A percentile compares a stretch with the other conserved stretches of the same genome.
These are phyloP conservation scores for Iphiclides podalirius DNA, from an alignment of 2,888 invertebrate genomes.

Conservation along the genomic window DNA sequence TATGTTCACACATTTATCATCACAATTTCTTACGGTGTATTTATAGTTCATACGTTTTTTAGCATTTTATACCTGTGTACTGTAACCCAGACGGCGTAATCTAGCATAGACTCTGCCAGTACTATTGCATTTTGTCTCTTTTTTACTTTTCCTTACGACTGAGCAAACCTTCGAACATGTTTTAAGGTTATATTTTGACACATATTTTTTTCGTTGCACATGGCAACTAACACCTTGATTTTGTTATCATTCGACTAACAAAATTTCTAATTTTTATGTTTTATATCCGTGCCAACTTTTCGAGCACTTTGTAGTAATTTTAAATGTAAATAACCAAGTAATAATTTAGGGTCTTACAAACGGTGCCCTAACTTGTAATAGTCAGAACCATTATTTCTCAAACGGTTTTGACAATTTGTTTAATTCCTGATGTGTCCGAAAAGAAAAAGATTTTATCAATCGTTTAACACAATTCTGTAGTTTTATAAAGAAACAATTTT, in stretches of 20 bases:
- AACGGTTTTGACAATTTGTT: background rate
- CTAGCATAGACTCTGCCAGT: constrained; percentile 57
- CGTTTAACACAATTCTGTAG: background rate
- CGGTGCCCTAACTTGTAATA: constrained; percentile 10
- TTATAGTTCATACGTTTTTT: constrained; percentile 24
- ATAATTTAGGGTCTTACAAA: constrained; percentile 4
- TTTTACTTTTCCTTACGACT: constrained; percentile 54
- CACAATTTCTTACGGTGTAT: constrained; percentile 30
- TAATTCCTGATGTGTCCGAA: background rate
- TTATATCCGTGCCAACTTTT: constrained; percentile 11
- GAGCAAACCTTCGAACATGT: constrained; percentile 32
- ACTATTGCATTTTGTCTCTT: constrained; percentile 65
- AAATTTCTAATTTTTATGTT: constrained; percentile 3
- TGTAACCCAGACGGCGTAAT: constrained; percentile 16
- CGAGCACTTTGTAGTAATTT: constrained; percentile 15
- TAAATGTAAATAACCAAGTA: constrained; percentile 15
- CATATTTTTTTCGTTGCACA: constrained; percentile 11
- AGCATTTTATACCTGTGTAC: constrained; percentile 24
- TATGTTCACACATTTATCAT: constrained; percentile 27
- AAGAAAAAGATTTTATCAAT: constrained; percentile 1
- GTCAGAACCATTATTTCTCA: background rate
- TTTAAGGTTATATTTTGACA: constrained; percentile 5
- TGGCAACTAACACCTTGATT: constrained; percentile 7
- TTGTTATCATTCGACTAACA: constrained; percentile 9
- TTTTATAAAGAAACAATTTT: background rate